Evolutionary conservation across 2,797 vertebrate genomes (phyloP).

Genomic region (Tympanoctomys barrerae): DNA sequence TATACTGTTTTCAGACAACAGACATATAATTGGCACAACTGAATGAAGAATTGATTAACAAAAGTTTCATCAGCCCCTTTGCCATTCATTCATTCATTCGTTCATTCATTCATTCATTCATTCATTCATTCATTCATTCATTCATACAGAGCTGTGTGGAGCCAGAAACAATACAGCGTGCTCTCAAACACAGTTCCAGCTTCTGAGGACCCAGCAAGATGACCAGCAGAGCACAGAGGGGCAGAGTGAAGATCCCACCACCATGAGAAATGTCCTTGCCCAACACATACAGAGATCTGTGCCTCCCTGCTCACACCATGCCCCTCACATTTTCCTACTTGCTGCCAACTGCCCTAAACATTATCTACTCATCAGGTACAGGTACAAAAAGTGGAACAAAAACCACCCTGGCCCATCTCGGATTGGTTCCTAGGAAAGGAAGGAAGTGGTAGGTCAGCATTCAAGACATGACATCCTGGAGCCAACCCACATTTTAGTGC

Average conservation of each 20-base stretch:
- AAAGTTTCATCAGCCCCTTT: neutral
- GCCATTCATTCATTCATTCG: too few relatives aligned
- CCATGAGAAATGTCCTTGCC: neutral
- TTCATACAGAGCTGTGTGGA: neutral
- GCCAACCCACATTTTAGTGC: neutral
- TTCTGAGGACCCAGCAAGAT: neutral
- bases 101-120: too few relatives aligned
- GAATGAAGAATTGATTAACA: neutral
- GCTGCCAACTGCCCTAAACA: neutral
- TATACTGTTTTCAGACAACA: neutral
- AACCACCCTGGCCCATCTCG: neutral
- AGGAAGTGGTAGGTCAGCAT: neutral
- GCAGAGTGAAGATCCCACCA: neutral
- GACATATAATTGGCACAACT: neutral
- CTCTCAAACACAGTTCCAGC: neutral
- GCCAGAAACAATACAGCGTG: neutral
- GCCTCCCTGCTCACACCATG: too few relatives aligned
- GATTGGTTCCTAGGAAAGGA: neutral
- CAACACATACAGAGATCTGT: neutral
- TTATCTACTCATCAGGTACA: neutral
- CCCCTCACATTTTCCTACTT: neutral
- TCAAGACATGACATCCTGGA: neutral
- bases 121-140: too few relatives aligned
- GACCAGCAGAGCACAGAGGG: neutral
- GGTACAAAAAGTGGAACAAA: neutral